Base-by-base conservation (phyloP, 1,140 invertebrate genomes). In the Drosophila hydei region DNA sequence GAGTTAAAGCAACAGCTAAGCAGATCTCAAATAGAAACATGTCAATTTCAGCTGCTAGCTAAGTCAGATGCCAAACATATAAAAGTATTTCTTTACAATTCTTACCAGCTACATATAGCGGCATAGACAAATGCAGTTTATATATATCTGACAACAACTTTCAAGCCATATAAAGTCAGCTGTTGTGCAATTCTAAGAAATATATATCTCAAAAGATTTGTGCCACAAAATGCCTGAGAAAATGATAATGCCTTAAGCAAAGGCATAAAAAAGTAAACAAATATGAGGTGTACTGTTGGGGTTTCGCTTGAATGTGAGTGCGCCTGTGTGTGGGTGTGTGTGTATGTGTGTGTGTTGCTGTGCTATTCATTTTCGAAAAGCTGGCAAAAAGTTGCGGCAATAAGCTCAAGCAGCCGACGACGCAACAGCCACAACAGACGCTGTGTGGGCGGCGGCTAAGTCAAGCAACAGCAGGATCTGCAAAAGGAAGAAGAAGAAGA, bases 291-390 rank as follows among this genome's bases (percentile, higher is more conserved):
- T 77, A 75, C 38, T 51, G 47, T 47, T 65, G 50, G 48, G 25
- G 52, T 30, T 56, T 11, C 21, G 14, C 12, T 16, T 61, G 30
- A 16, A 30, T 27, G 33, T 40, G 42, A 48, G n/a, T 36, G 36
- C n/a, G n/a, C n/a, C n/a, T 63, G 23, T 63, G 11, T 43, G 21
- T 47, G 45, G 70, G 27, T 50, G 55, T 36, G 48, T 54, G 45
- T 23, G 33, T 56, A 14, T 50, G 25, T 12, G 30, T 11, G 25
- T 33, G 51, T 33, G 43, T 21, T 14, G 8, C 21, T 47, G 40
- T 61, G 71, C 70, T 77, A 77, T 85, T 85, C 77, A 81, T 87
- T 87, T 85, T 77, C 70, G 68, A 81, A 85, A 80, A 72, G 81
- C 83, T 87, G 73, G 58, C 68, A 69, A 75, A 75, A 78, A 78